Conservation (phyloP, 2,888 invertebrate genomes). For the Lepidochrysops patricia region DNA sequence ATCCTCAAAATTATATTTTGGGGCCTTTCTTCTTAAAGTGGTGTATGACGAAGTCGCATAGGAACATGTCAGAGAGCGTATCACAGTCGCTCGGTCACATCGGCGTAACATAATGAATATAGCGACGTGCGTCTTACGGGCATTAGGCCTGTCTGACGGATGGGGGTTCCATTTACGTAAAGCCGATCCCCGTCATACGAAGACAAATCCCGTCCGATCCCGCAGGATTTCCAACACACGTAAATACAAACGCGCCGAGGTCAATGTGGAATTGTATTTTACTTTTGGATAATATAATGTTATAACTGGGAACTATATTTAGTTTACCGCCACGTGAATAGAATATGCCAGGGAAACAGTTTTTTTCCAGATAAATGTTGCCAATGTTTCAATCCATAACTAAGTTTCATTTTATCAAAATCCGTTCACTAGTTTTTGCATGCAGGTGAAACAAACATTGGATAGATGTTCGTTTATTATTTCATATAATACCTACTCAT, state of each 20-base stretch:
- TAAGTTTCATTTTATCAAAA: no score
- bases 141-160: conserved; percentile 35
- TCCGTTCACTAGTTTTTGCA: no score
- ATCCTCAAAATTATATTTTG: no score
- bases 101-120: conserved; percentile 1
- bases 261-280: background rate
- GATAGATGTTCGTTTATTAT: no score
- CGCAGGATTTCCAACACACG: conserved; percentile 6
- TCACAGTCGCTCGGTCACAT: background rate
- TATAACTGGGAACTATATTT: no score
- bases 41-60: background rate
- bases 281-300: background rate
- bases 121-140: conserved; percentile 16
- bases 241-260: background rate
- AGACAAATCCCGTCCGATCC: conserved; percentile 25
- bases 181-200: conserved; percentile 27
- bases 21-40: no score
- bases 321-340: background rate
- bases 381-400: no score
- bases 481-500: no score
- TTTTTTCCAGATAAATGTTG: no score
- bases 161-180: conserved; percentile 25
- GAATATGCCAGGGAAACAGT: no score
- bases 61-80: no score
- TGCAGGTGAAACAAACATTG: no score